These are phyloP conservation scores for Lepidothrix coronata DNA, from an alignment of 2,113 vertebrate genomes.

Conservation along the genomic window DNA sequence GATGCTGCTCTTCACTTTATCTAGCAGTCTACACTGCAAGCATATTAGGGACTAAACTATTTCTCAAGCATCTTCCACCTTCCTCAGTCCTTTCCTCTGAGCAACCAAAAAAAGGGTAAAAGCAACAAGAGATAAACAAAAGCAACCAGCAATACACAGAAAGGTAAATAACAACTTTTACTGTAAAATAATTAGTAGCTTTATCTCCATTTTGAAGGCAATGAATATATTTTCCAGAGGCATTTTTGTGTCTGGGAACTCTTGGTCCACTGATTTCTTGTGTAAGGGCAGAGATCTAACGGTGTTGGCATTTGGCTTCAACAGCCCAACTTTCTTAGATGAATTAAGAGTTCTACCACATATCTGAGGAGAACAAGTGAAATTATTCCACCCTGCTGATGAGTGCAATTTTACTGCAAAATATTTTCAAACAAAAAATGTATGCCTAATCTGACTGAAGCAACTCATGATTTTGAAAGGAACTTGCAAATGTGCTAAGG, in stretches of 20 bases:
- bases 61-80: neutral
- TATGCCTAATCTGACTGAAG: conserved; percentile 7
- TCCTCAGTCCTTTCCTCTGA: neutral
- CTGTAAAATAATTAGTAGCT: neutral
- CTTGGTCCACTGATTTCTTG: neutral
- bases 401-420: neutral
- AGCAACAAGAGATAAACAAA: neutral
- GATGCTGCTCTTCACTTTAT: neutral
- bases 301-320: neutral
- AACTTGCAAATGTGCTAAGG: neutral
- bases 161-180: neutral
- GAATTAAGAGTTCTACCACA: neutral
- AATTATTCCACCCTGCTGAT: neutral
- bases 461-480: neutral
- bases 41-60: neutral
- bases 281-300: neutral
- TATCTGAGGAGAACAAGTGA: neutral
- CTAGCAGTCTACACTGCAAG: neutral
- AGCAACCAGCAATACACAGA: neutral
- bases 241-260: neutral
- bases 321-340: neutral
- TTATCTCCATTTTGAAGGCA: neutral
- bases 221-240: neutral
- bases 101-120: neutral
- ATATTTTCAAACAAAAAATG: conserved; percentile 33